phyloP scores from a whole-genome alignment of 1,140 invertebrate species.

The Drosophila equinoxialis region DNA sequence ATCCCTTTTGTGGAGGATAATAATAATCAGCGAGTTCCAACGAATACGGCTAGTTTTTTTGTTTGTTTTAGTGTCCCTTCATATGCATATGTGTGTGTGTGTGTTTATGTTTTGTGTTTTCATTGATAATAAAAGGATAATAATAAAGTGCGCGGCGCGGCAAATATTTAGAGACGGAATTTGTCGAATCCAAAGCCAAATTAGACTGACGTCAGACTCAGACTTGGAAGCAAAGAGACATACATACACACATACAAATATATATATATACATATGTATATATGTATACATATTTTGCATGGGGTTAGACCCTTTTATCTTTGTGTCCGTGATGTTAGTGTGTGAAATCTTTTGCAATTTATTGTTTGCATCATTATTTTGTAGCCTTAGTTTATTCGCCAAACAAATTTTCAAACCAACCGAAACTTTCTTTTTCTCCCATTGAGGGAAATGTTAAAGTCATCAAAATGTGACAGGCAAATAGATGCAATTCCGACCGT shows the following conservation, averaged over 20 bases:
- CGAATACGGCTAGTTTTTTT: conserved; percentile 61
- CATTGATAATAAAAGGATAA: conserved; percentile 81
- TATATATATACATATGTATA: no score
- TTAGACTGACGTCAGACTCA: conserved; percentile 29
- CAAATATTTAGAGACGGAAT: conserved; percentile 58
- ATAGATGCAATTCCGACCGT: no score
- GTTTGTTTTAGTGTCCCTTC: conserved; percentile 53
- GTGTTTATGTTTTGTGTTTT: conserved; percentile 47
- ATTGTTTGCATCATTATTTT: conserved; percentile 76
- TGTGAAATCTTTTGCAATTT: conserved; percentile 62
- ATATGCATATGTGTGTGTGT: background rate
- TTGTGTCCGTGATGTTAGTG: conserved; percentile 25
- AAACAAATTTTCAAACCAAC: conserved; percentile 9
- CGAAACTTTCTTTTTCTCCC: no score
- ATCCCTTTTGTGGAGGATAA: conserved; percentile 49
- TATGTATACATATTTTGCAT: no score
- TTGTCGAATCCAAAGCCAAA: conserved; percentile 19
- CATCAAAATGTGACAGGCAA: no score
- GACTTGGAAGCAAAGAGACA: conserved; percentile 1
- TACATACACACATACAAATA: background rate
- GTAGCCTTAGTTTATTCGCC: conserved; percentile 63
- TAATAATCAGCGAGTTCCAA: conserved; percentile 54
- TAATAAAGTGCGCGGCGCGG: conserved; percentile 74
- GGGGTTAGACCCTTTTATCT: conserved; percentile 57
- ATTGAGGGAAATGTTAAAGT: no score